Evolutionary conservation across 2,113 vertebrate species (phyloP).

Genomic region (Nycticorax nycticorax): DNA sequence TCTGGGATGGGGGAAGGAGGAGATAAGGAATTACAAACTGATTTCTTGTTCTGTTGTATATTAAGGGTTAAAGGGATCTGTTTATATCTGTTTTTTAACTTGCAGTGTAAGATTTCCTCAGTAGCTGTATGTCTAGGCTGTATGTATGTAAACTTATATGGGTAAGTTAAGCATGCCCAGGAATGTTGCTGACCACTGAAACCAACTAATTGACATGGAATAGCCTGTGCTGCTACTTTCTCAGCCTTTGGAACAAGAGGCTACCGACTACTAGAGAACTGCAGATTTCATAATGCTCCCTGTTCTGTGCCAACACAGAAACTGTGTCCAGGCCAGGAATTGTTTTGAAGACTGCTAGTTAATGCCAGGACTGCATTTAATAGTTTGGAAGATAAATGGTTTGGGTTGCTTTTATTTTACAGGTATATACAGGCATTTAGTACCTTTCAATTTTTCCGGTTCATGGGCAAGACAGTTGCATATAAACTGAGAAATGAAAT

Average conservation of each 20-base stretch:
- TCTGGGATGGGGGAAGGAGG: background rate
- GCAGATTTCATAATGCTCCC: background rate
- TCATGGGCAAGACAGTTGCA: background rate
- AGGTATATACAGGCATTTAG: background rate
- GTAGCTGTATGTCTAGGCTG: background rate
- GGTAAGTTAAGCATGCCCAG: background rate
- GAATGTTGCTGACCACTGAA: background rate
- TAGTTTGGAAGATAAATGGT: background rate
- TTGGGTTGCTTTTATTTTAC: background rate
- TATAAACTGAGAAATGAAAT: background rate
- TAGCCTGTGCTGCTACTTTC: background rate
- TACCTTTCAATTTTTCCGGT: background rate
- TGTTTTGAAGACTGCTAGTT: background rate
- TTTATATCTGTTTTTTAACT: background rate
- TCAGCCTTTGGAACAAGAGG: background rate
- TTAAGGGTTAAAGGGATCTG: background rate
- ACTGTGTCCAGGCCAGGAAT: background rate
- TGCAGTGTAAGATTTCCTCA: background rate
- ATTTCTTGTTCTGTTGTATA: background rate
- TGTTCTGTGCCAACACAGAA: background rate
- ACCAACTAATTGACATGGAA: background rate
- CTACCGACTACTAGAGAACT: background rate
- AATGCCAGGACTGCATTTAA: background rate
- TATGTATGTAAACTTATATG: fast-evolving
- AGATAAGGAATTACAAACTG: background rate